A percentile compares a stretch with the other conserved stretches of the same genome.
phyloP scores from a whole-genome alignment of 2,888 invertebrate species.

The Drosophila subquinaria region DNA sequence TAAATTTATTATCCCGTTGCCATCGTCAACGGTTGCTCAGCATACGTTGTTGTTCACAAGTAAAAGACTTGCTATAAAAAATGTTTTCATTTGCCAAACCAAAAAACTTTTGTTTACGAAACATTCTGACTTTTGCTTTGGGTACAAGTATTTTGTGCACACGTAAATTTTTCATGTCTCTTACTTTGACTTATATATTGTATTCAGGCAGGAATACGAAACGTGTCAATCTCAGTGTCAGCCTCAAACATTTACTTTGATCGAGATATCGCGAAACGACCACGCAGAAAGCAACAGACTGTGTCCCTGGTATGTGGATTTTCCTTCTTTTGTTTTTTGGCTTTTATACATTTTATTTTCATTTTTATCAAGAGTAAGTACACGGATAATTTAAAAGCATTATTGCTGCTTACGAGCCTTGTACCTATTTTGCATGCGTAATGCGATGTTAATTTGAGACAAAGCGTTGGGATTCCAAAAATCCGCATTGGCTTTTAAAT shows the following conservation, averaged over 20 bases:
- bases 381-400: slow-evolving; percentile 21
- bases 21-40: slow-evolving; percentile 8
- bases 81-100: slow-evolving; percentile 7
- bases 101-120: slow-evolving; percentile 16
- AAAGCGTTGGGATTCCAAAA: slow-evolving; percentile 10
- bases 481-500: slow-evolving; percentile 7
- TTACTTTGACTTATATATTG: slow-evolving; percentile 20
- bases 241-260: slow-evolving; percentile 12
- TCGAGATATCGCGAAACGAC: slow-evolving; percentile 31
- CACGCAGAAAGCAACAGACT: slow-evolving; percentile 2
- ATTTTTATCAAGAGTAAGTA: slow-evolving; percentile 4
- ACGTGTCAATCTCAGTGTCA: slow-evolving; percentile 14
- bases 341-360: background rate
- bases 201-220: background rate
- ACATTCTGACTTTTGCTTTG: background rate
- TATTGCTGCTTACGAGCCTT: slow-evolving; percentile 20
- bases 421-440: slow-evolving; percentile 24
- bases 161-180: slow-evolving; percentile 10
- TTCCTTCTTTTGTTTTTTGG: background rate
- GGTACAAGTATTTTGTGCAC: background rate
- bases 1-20: slow-evolving; percentile 27
- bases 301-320: background rate
- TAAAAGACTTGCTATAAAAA: slow-evolving; percentile 23
- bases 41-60: slow-evolving; percentile 19
- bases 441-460: slow-evolving; percentile 21